phyloP scores from a whole-genome alignment of 2,888 invertebrate genomes.

The Cerceris rybyensis region DNA sequence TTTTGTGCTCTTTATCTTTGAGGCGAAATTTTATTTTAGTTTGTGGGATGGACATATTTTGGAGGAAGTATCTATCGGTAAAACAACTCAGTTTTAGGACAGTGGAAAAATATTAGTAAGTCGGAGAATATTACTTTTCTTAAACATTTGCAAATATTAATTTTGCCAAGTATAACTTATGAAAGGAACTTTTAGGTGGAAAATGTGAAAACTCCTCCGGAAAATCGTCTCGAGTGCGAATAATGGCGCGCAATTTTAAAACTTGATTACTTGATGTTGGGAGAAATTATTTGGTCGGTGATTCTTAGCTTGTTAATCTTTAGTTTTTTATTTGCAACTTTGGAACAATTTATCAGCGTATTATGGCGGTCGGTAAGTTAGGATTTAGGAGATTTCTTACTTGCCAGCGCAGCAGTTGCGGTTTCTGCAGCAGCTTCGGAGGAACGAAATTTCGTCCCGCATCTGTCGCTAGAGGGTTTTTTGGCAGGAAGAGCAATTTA shows the following conservation, averaged over 20 bases:
- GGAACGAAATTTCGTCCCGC: conserved; percentile 69
- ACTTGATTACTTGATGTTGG: too few species aligned
- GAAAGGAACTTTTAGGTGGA: too few species aligned
- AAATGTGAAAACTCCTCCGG: too few species aligned
- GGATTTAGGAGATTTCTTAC: conserved; percentile 76
- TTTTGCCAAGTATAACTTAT: too few species aligned
- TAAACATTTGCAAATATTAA: too few species aligned
- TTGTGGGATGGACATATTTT: not conserved
- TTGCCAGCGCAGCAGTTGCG: conserved; percentile 75
- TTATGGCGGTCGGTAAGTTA: conserved; percentile 72
- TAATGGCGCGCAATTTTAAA: too few species aligned
- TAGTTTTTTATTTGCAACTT: not conserved
- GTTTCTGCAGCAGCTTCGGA: conserved; percentile 60
- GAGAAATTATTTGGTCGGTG: not conserved
- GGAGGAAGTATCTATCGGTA: not conserved
- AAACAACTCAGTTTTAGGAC: not conserved
- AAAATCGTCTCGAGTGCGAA: too few species aligned
- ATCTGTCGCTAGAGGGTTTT: conserved; percentile 73
- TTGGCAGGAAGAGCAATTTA: conserved; percentile 19
- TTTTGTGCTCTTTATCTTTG: not conserved
- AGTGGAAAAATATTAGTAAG: not conserved
- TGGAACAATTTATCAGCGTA: conserved; percentile 52
- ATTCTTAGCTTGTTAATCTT: not conserved
- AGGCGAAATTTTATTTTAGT: not conserved
- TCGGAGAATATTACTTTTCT: too few species aligned